Base-by-base conservation (phyloP, 2,888 invertebrate genomes). In the Lysandra coridon region DNA sequence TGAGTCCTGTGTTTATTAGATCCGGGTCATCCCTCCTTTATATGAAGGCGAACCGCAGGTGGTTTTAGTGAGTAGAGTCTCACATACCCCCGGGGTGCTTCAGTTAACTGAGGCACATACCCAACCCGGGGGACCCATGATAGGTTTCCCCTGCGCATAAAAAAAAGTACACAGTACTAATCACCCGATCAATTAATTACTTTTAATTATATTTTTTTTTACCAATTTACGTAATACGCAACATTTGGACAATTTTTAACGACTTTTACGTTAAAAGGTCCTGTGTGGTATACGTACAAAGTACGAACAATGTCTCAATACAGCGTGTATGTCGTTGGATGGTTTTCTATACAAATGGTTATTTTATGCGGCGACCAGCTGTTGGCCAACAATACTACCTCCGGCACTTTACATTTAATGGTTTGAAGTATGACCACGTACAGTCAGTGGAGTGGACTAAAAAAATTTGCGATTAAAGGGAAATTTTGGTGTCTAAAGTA, bases 331-430 rank as follows among this genome's bases (percentile, higher is more conserved):
- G 74, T 75, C 74, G 74, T 23, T 57, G 74, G 17, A 75, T 44
- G 44, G 60, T 79, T 79, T 74, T 60, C 44, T 62, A 53, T 74
- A 79, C 79, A 75, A 79, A 79, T 79, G 57, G 79, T 79, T 79
- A 79, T 79, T 79, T 79, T 79, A 79, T 79, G 79, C 79, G 62
- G 62, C 37, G 62, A 53, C 74, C n/a, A 53, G 53, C 76, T 76
- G 73, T 79, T 74, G 60, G 62, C 79, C 79, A 75, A 79, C 79
- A 79, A 79, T 79, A 73, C 74, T 49, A 75, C 79, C 75, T 74
- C 74, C 62, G 79, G 33, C 74, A 62, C 62, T 74, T 60, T 79
- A 79, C 60, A 62, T 74, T 79, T 79, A 64, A 79, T 79, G 75
- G 74, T 74, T 74, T 53, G 30, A 74, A 74, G 74, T 79, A 62